A percentile compares a stretch with the other conserved stretches of the same genome.
These are phyloP conservation scores for Polyergus mexicanus DNA, from an alignment of 1,140 invertebrate genomes.

Conservation along the genomic window DNA sequence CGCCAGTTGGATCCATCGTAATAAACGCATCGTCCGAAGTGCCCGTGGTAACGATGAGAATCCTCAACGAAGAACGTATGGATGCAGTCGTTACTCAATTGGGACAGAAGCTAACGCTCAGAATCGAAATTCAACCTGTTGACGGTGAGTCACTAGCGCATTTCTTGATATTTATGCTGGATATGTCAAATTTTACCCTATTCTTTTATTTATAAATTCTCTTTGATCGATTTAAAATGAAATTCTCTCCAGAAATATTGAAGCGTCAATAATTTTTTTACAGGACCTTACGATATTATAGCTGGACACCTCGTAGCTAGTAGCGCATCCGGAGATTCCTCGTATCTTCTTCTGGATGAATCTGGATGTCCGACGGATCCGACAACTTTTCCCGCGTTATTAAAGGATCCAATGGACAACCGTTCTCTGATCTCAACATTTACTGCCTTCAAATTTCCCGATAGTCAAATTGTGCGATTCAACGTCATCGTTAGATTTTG, in stretches of 20 bases:
- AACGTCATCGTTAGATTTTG: slow-evolving; percentile 91
- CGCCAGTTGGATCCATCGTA: slow-evolving; percentile 78
- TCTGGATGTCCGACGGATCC: slow-evolving; percentile 87
- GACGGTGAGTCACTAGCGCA: slow-evolving; percentile 79
- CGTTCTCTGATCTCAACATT: slow-evolving; percentile 87
- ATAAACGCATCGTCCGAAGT: slow-evolving; percentile 78
- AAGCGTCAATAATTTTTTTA: not conserved
- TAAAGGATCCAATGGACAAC: slow-evolving; percentile 80
- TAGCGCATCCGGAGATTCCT: slow-evolving; percentile 86
- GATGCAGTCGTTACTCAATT: slow-evolving; percentile 81
- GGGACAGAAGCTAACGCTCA: slow-evolving; percentile 84
- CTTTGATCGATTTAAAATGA: not conserved
- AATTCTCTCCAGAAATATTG: not conserved
- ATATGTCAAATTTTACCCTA: not conserved
- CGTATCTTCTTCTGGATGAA: slow-evolving; percentile 86
- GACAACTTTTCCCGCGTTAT: slow-evolving; percentile 86
- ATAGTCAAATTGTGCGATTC: slow-evolving; percentile 90
- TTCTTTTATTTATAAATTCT: not conserved
- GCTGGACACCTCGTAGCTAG: slow-evolving; percentile 87
- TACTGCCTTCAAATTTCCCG: slow-evolving; percentile 91
- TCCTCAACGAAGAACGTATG: slow-evolving; percentile 75
- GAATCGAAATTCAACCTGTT: slow-evolving; percentile 82
- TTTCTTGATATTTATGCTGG: not conserved
- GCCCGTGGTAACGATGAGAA: slow-evolving; percentile 80
- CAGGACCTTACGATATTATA: slow-evolving; percentile 87